phyloP scores from a whole-genome alignment of 2,888 invertebrate species.

The Crepidodera aurea region DNA sequence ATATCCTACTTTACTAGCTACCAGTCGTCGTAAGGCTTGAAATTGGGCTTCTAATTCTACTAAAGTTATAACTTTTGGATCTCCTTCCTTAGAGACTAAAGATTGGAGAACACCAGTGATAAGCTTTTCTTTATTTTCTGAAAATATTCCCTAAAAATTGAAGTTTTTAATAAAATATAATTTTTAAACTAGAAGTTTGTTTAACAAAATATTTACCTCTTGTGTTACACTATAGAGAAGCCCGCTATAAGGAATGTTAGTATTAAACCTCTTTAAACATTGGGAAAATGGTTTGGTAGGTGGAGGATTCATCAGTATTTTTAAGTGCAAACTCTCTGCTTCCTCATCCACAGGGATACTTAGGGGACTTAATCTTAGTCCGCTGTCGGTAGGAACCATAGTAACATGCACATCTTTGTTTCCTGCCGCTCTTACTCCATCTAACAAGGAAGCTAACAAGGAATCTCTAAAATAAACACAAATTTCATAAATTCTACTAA shows the following conservation, averaged over 20 bases:
- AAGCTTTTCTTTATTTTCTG: slow-evolving; percentile 97
- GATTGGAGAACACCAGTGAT: slow-evolving; percentile 91
- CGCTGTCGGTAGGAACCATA: slow-evolving; percentile 83
- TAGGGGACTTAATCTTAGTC: slow-evolving; percentile 88
- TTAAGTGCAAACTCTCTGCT: slow-evolving; percentile 90
- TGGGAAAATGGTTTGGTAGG: slow-evolving; percentile 75
- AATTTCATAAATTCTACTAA: too few relatives aligned
- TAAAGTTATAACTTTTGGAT: slow-evolving; percentile 69
- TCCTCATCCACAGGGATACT: slow-evolving; percentile 95
- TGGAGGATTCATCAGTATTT: slow-evolving; percentile 75
- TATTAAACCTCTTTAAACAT: slow-evolving; percentile 93
- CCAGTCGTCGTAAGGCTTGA: slow-evolving; percentile 89
- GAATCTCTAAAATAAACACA: slow-evolving; percentile 85
- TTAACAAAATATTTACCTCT: too few relatives aligned
- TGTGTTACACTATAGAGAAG: slow-evolving; percentile 94
- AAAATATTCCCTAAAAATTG: slow-evolving; percentile 85
- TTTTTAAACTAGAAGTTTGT: too few relatives aligned
- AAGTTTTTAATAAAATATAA: not conserved
- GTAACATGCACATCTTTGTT: slow-evolving; percentile 96
- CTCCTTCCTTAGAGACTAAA: slow-evolving; percentile 76
- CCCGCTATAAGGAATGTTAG: slow-evolving; percentile 97
- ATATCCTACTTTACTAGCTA: slow-evolving; percentile 98
- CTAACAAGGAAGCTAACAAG: slow-evolving; percentile 91
- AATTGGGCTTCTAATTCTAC: slow-evolving; percentile 92
- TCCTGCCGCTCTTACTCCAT: slow-evolving; percentile 96